These are phyloP conservation scores for Forficula auricularia DNA, from an alignment of 1,140 invertebrate genomes.

Conservation along the genomic window DNA sequence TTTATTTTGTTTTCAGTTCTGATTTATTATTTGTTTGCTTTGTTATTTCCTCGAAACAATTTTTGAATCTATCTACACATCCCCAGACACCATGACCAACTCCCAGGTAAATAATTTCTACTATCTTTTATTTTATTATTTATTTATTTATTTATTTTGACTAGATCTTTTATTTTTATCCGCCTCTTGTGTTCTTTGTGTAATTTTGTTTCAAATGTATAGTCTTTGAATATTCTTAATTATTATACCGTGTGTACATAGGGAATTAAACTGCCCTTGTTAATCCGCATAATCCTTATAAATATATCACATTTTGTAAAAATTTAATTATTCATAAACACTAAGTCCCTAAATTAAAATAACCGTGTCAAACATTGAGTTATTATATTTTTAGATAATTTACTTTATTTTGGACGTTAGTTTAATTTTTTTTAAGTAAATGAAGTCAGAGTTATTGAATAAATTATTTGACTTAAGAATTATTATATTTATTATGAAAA, in stretches of 20 bases:
- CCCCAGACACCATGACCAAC: conserved; percentile 6
- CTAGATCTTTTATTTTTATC: conserved; percentile 1
- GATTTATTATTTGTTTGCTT: conserved; percentile 2
- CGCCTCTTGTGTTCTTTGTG: background rate
- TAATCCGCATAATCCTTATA: no score
- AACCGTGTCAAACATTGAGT: no score
- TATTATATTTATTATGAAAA: no score
- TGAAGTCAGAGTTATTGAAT: no score
- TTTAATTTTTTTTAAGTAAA: no score
- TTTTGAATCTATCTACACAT: background rate
- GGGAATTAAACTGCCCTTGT: no score
- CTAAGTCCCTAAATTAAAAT: no score
- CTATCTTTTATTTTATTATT: conserved; percentile 1
- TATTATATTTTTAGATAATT: no score
- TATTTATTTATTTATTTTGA: background rate
- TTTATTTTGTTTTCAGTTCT: conserved; percentile 7
- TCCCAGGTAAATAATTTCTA: conserved; percentile 8
- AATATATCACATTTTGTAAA: no score
- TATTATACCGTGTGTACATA: background rate
- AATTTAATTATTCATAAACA: no score
- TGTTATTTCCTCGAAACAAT: background rate
- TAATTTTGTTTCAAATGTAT: conserved; percentile 1
- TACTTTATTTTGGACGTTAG: no score
- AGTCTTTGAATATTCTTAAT: conserved; percentile 1
- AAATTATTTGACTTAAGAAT: no score